Conservation (phyloP, 2,113 vertebrate species). For the Thunnus thynnus region DNA sequence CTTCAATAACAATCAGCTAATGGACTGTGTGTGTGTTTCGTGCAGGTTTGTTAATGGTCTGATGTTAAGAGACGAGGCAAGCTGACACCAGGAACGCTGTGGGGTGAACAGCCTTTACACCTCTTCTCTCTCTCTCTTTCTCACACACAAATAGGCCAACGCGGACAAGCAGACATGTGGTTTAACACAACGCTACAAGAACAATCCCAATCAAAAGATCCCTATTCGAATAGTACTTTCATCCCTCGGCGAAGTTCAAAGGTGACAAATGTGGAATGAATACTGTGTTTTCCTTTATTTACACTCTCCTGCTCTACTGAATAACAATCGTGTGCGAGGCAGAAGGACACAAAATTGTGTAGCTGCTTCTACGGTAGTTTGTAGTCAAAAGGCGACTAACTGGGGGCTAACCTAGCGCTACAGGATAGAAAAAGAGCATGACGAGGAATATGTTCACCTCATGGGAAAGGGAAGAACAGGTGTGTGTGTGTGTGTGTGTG, state of each 20-base stretch:
- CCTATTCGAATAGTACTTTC: conserved; percentile 22
- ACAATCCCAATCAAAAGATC: neutral
- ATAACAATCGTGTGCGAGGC: conserved; percentile 33
- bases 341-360: neutral
- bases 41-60: conserved; percentile 24
- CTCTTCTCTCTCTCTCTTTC: too few species aligned
- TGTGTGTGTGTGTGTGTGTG: conserved; percentile 37
- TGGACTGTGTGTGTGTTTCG: conserved; percentile 44
- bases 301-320: conserved; percentile 23
- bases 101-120: neutral
- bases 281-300: conserved; percentile 21
- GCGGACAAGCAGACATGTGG: neutral
- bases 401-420: conserved; percentile 22
- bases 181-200: neutral
- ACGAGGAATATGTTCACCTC: conserved; percentile 26
- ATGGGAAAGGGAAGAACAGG: conserved; percentile 39
- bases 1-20: conserved; percentile 66
- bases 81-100: conserved; percentile 23
- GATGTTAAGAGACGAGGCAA: conserved; percentile 33
- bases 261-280: conserved; percentile 9
- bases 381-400: conserved; percentile 18
- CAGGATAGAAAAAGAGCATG: conserved; percentile 1
- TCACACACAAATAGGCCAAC: neutral
- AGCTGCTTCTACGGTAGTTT: conserved; percentile 24
- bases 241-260: conserved; percentile 31